These are phyloP conservation scores for Drosophila borborema DNA, from an alignment of 2,888 invertebrate species.

Conservation along the genomic window DNA sequence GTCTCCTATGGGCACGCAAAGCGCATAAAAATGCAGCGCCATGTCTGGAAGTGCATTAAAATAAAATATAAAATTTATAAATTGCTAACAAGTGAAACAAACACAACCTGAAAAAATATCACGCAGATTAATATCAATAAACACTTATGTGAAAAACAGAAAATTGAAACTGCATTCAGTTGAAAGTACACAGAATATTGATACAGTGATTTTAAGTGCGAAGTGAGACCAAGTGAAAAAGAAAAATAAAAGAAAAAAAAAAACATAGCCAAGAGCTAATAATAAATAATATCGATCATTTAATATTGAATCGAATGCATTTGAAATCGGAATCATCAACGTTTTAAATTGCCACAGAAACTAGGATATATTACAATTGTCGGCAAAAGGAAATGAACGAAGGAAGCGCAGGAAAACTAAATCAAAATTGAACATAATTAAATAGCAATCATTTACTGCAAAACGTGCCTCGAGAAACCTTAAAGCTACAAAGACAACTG, in stretches of 20 bases:
- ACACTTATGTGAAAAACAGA: constrained; percentile 34
- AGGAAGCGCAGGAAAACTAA: constrained; percentile 58
- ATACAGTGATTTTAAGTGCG: constrained; percentile 44
- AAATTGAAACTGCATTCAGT: constrained; percentile 29
- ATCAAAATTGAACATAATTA: constrained; percentile 61
- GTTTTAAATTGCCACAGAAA: constrained; percentile 35
- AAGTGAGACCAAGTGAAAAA: constrained; percentile 71
- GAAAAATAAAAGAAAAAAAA: neutral
- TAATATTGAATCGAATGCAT: constrained; percentile 44
- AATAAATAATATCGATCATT: constrained; percentile 10
- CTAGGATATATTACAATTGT: constrained; percentile 18
- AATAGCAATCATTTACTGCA: constrained; percentile 31
- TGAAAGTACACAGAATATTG: constrained; percentile 8
- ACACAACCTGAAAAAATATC: constrained; percentile 81
- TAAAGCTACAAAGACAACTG: constrained; percentile 41
- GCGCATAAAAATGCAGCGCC: constrained; percentile 76
- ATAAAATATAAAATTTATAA: constrained; percentile 78
- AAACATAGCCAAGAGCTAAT: constrained; percentile 22
- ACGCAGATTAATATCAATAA: constrained; percentile 29
- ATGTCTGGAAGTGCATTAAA: constrained; percentile 80
- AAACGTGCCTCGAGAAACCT: constrained; percentile 54
- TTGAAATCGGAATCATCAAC: constrained; percentile 38
- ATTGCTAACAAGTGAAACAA: constrained; percentile 82
- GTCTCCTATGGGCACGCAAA: constrained; percentile 67
- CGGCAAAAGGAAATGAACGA: neutral